Conservation (phyloP, 2,797 vertebrate species). For the Uromys caudimaculatus region DNA sequence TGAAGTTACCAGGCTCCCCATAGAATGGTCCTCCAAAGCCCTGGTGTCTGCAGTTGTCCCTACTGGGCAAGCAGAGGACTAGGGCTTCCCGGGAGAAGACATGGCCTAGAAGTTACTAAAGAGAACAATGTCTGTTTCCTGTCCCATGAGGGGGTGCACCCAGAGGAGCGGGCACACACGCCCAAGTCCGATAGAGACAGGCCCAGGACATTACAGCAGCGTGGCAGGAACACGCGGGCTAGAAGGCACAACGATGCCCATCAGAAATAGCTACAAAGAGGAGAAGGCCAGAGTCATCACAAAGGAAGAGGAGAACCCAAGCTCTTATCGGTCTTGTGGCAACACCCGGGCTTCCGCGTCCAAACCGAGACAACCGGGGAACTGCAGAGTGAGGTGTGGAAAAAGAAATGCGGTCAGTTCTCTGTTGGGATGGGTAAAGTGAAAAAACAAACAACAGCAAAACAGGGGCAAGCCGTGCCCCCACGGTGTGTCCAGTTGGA, state of each 20-base stretch:
- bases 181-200: neutral
- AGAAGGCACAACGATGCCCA: neutral
- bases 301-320: neutral
- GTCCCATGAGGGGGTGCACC: neutral
- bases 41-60: neutral
- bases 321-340: neutral
- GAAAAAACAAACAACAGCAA: neutral
- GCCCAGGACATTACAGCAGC: neutral
- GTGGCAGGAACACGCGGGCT: neutral
- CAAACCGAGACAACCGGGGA: neutral
- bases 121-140: neutral
- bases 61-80: neutral
- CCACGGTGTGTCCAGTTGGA: neutral
- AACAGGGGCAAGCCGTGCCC: neutral
- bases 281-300: neutral
- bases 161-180: neutral
- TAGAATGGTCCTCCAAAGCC: neutral
- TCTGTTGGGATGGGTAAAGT: too few relatives aligned
- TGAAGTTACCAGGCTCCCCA: neutral
- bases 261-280: neutral
- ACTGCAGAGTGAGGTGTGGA: neutral
- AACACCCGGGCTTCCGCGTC: neutral
- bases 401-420: neutral
- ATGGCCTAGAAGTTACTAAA: neutral
- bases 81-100: neutral